A percentile compares a stretch with the other conserved stretches of the same genome.
phyloP scores from a whole-genome alignment of 64 coral and sea anemone genomes.

The Dendrophyllia cribrosa region DNA sequence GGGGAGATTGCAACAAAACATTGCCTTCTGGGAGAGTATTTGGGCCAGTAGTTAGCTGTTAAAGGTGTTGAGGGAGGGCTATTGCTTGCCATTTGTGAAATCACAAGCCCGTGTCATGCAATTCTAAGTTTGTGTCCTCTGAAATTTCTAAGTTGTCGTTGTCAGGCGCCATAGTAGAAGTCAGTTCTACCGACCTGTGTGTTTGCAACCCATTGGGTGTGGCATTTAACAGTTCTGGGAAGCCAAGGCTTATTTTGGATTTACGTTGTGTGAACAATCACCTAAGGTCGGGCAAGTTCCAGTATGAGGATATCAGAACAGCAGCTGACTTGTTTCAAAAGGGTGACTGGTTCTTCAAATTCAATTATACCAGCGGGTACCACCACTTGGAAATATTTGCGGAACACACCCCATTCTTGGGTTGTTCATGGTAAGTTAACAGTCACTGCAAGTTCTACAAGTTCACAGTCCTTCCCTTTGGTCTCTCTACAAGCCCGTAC shows the following conservation, averaged over 20 bases:
- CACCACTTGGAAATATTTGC: conserved; percentile 58
- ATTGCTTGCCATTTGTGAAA: conserved; percentile 37
- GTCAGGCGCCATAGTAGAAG: conserved; percentile 58
- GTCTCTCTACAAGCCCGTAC: conserved; percentile 19
- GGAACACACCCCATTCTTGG: conserved; percentile 28
- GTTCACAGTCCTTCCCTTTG: conserved; percentile 43
- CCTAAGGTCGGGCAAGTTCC: conserved; percentile 32
- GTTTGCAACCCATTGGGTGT: conserved; percentile 52
- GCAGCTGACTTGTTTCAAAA: conserved; percentile 54
- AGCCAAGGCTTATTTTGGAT: conserved; percentile 31
- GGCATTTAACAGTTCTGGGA: conserved; percentile 37
- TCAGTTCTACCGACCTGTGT: conserved; percentile 23
- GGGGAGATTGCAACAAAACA: background rate
- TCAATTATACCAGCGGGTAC: conserved; percentile 60
- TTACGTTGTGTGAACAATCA: conserved; percentile 62
- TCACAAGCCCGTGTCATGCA: conserved; percentile 10
- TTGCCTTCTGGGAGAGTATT: background rate
- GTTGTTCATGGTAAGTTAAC: conserved; percentile 31
- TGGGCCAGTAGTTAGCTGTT: background rate
- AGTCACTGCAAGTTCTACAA: conserved; percentile 12
- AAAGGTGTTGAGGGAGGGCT: background rate
- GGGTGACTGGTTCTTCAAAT: conserved; percentile 65
- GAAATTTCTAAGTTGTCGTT: conserved; percentile 42
- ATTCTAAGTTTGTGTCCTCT: conserved; percentile 52
- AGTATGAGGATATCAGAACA: conserved; percentile 66